Evolutionary conservation across 2,888 invertebrate species (phyloP), one percentile per base, ranked within the genome.

Genomic region (Choreutis nemorana): DNA sequence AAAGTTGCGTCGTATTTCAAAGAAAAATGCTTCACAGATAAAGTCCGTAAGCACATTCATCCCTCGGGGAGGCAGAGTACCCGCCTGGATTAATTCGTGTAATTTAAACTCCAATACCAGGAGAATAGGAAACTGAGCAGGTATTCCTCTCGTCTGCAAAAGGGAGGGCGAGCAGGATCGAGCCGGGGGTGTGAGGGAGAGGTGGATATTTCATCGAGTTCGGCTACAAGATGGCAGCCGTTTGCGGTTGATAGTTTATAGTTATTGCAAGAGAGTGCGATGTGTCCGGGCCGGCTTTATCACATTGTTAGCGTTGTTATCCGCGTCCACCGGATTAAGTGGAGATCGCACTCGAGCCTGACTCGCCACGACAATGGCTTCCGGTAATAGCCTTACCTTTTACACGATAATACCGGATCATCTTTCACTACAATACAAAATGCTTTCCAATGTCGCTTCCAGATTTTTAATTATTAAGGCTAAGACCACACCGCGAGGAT

Each of bases 181-280:
- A 42, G 43, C 33, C 33, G 21, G 38, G 45, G 50, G 62, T 51
- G 55, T 46, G 64, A 68, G 65, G 50, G 65, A 67, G 70, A 70
- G 58, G 64, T 45, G 52, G 61, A 58, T 65, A 62, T 64, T 68
- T 65, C 72, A 73, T 67, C 72, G 67, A 63, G 55, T 72, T 52
- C 56, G 43, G 50, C 55, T 70, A 66, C 73, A 77, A 77, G 77
- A 78, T 73, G 73, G 77, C 70, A 77, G 75, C 71, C 72, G 62
- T 72, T 77, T 71, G 77, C 62, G 77, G 77, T 67, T 72, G 75
- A 75, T 77, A 77, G 77, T 78, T 77, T 77, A 77, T 78, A 73
- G 77, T 77, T 77, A 78, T 77, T 77, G 70, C 70, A 63, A 72
- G 70, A 53, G 63, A 64, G 65, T 59, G 65, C 64, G 67, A 65